phyloP scores from a whole-genome alignment of 1,140 invertebrate genomes.

The Mesaphorura yosii region DNA sequence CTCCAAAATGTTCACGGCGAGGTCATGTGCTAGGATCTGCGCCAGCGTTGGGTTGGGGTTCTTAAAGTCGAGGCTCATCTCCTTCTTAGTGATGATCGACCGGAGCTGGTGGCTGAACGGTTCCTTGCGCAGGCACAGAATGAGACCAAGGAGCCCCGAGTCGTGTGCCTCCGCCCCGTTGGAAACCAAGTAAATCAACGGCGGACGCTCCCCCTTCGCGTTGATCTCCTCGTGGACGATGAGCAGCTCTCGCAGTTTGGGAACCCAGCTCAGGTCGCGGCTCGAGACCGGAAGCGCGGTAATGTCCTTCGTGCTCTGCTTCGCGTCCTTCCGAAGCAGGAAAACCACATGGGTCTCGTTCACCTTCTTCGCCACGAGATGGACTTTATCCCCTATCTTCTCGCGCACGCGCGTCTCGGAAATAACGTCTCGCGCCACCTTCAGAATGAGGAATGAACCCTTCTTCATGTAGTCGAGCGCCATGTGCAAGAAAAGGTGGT shows the following conservation, averaged over 20 bases:
- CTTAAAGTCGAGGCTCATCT: neutral
- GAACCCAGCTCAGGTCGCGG: neutral
- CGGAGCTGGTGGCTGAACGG: neutral
- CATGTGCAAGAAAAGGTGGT: neutral
- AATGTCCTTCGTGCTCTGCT: neutral
- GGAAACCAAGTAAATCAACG: neutral
- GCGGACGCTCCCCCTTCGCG: slow-evolving; percentile 35
- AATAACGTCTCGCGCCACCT: neutral
- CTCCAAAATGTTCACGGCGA: slow-evolving; percentile 68
- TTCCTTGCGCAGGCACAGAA: neutral
- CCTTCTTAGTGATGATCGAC: neutral
- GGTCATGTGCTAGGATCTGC: slow-evolving; percentile 46
- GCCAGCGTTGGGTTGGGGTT: neutral
- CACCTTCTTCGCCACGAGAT: neutral
- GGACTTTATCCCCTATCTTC: neutral
- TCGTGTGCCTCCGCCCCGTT: neutral
- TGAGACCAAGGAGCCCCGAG: neutral
- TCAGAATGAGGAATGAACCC: slow-evolving; percentile 1
- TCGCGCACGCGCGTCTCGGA: neutral
- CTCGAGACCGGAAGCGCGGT: neutral
- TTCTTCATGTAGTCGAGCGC: neutral
- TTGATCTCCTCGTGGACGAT: neutral
- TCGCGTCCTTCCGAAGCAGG: neutral
- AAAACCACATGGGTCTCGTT: neutral
- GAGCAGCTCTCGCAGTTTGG: neutral